Conservation (phyloP, 2,888 invertebrate genomes). For the Folsomia manolachei region DNA sequence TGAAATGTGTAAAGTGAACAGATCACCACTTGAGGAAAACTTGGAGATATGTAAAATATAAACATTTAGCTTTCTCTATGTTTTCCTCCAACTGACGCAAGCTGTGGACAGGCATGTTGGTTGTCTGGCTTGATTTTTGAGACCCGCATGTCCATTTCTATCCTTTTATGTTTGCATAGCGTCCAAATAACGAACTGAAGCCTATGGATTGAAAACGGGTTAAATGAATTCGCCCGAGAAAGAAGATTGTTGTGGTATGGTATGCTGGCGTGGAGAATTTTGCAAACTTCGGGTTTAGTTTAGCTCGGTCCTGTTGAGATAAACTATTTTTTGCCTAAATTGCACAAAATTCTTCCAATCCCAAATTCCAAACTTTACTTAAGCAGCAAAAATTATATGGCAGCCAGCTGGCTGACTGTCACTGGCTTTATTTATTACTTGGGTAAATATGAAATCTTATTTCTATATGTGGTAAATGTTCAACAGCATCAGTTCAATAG, state of each 20-base stretch:
- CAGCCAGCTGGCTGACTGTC: background rate
- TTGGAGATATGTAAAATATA: background rate
- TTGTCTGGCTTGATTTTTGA: background rate
- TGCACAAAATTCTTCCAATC: constrained; percentile 6
- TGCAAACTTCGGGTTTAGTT: background rate
- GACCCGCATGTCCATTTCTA: background rate
- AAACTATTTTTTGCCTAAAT: constrained; percentile 5
- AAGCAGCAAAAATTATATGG: background rate
- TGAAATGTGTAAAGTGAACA: background rate
- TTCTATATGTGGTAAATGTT: no score
- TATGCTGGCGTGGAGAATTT: background rate
- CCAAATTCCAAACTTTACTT: background rate
- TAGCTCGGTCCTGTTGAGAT: background rate
- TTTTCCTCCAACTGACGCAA: background rate
- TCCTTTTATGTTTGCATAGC: background rate
- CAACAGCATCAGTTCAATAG: no score
- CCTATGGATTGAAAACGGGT: background rate
- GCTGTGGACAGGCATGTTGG: no score
- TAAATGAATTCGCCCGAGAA: background rate
- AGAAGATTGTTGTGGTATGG: no score
- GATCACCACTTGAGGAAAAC: background rate
- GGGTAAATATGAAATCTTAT: no score
- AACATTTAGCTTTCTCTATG: background rate
- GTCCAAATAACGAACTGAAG: no score
- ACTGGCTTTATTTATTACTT: no score